Evolutionary conservation across 2,888 invertebrate species (phyloP), one percentile per base, ranked within the genome.

Genomic region (Eristalis tenax): DNA sequence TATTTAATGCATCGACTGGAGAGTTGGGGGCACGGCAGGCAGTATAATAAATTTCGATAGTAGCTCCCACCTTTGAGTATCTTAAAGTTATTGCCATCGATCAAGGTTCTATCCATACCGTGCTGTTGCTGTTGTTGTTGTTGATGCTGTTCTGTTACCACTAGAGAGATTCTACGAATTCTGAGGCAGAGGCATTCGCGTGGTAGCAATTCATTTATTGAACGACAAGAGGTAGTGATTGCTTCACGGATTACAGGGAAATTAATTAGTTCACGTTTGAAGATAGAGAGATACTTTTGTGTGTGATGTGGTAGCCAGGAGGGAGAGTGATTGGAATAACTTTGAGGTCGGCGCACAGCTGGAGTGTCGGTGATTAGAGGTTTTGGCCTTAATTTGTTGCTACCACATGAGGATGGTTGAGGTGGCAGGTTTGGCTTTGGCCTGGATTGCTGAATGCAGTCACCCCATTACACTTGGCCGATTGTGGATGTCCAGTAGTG

Each of bases 31-130:
- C 22, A 35, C 77, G 65, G 11, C 32, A 78, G 65, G 65, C 40
- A 38, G 71, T 59, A 76, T 79, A 83, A 87, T 87, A 87, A 79
- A 87, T 83, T 87, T 76, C 83, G 75, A 83, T 80, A 80, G 87
- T 83, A 87, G 87, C 83, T 87, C 80, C 87, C 83, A 87, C 87
- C 87, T 87, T 83, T 87, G 83, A 69, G 79, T 80, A 18, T 26
- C 26, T 43, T 83, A 83, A 50, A 83, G 64, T 87, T 83, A 87
- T 68, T 83, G 73, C 87, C 73, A 87, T 87, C 83, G 87, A 87
- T 87, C 87, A 87, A 76, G 76, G 68, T 69, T 83, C 56, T 35
- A 28, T 63, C 35, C 26, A n/a, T 15, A 18, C 56, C 38, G 28
- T 59, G 43, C 56, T 68, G 66, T 50, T 65, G 11, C 63, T 56